These are phyloP conservation scores for Staurois parvus DNA, from an alignment of 2,797 vertebrate genomes.

Conservation along the genomic window DNA sequence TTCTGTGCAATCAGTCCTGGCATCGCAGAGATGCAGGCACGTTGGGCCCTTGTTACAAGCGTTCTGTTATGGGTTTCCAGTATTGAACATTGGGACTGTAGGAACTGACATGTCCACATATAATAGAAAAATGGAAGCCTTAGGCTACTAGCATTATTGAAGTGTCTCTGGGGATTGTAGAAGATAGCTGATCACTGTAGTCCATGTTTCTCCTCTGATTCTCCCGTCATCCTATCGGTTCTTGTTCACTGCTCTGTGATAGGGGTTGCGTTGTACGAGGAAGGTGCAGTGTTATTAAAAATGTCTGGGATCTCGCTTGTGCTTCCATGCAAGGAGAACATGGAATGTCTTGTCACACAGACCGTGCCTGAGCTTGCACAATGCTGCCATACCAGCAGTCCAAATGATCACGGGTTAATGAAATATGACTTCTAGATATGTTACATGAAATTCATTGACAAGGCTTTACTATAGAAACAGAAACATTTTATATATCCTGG, in stretches of 20 bases:
- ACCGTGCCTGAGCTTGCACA: background rate
- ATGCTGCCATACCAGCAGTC: background rate
- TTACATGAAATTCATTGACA: background rate
- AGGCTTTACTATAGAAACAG: background rate
- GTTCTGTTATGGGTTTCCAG: too few species aligned
- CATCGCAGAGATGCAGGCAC: too few species aligned
- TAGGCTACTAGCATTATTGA: background rate
- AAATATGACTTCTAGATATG: background rate
- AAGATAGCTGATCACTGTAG: background rate
- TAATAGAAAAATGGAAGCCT: too few species aligned
- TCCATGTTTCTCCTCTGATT: background rate
- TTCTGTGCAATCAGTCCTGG: too few species aligned
- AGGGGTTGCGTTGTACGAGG: background rate
- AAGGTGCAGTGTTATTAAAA: slow-evolving; percentile 3
- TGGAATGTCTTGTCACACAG: background rate
- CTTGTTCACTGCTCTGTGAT: slow-evolving; percentile 15
- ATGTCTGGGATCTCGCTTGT: background rate
- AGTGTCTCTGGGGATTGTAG: background rate
- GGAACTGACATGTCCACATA: too few species aligned
- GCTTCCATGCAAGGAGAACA: background rate
- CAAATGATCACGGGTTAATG: background rate
- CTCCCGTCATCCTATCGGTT: slow-evolving; percentile 8
- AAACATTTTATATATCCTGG: background rate
- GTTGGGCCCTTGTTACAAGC: too few species aligned
- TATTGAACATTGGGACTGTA: too few species aligned